Conservation (phyloP, 1,140 invertebrate species). For the Pteromalus puparum region DNA sequence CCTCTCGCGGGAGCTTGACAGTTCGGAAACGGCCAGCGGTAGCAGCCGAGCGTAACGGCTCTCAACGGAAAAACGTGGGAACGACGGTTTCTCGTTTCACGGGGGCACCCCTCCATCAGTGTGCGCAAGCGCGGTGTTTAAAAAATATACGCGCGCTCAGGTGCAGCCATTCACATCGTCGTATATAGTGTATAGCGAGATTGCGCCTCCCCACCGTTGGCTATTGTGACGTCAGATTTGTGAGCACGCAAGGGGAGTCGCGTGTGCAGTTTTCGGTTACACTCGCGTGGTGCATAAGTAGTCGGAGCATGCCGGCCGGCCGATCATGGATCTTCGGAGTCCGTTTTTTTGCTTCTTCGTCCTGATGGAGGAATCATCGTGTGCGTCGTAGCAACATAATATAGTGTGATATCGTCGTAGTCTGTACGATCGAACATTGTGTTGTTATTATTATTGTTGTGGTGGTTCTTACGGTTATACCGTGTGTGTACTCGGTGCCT, state of each 20-base stretch:
- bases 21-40: not conserved
- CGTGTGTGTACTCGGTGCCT: no score
- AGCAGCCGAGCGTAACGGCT: slow-evolving; percentile 68
- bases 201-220: not conserved
- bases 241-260: slow-evolving; percentile 54
- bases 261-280: slow-evolving; percentile 66
- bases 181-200: not conserved
- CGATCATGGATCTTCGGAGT: slow-evolving; percentile 25
- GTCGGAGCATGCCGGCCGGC: slow-evolving; percentile 50
- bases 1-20: not conserved
- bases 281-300: slow-evolving; percentile 54
- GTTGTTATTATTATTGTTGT: not conserved
- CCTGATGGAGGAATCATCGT: no score
- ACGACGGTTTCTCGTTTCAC: slow-evolving; percentile 53
- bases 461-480: not conserved
- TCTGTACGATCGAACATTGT: not conserved
- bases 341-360: not conserved
- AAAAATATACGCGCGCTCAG: not conserved
- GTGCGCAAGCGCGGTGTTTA: slow-evolving; percentile 9
- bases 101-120: not conserved
- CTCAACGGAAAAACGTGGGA: slow-evolving; percentile 76
- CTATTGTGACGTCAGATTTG: not conserved
- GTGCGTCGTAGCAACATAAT: not conserved
- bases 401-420: no score
- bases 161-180: not conserved